Conservation (phyloP, 2,113 vertebrate genomes). For the Capreolus pygargus region DNA sequence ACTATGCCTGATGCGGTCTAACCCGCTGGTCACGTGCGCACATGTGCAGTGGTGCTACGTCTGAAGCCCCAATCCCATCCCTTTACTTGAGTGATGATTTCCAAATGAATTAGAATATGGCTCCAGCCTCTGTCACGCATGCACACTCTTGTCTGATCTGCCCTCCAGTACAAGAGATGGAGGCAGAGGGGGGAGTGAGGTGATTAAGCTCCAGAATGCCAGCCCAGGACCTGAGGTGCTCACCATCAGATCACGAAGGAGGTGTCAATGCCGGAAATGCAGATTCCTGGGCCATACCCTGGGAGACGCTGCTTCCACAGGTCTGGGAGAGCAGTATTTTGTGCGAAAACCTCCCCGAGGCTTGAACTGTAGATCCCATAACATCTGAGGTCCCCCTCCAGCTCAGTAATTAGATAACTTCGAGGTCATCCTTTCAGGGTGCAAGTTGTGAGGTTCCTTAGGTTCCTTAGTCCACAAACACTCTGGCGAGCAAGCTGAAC, state of each 20-base stretch:
- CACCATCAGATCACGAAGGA: neutral
- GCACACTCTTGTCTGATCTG: neutral
- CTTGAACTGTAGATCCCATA: neutral
- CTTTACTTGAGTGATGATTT: neutral
- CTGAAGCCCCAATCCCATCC: neutral
- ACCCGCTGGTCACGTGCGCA: neutral
- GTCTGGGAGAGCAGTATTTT: neutral
- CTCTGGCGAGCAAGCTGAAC: neutral
- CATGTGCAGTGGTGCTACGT: neutral
- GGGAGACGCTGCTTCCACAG: neutral
- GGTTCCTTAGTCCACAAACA: neutral
- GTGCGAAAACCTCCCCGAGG: neutral
- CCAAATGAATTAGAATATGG: neutral
- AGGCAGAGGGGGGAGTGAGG: neutral
- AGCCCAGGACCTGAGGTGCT: neutral
- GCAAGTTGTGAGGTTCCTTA: neutral
- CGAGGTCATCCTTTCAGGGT: neutral
- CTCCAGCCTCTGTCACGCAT: neutral
- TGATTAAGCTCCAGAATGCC: neutral
- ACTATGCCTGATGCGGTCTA: fast-evolving
- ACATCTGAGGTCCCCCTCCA: neutral
- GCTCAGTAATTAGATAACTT: neutral
- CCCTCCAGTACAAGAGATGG: no score
- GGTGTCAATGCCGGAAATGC: neutral
- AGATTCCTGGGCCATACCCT: neutral